A percentile compares a stretch with the other conserved stretches of the same genome.
Conservation (phyloP, 2,113 vertebrate species). For the Pachyramphus minor region DNA sequence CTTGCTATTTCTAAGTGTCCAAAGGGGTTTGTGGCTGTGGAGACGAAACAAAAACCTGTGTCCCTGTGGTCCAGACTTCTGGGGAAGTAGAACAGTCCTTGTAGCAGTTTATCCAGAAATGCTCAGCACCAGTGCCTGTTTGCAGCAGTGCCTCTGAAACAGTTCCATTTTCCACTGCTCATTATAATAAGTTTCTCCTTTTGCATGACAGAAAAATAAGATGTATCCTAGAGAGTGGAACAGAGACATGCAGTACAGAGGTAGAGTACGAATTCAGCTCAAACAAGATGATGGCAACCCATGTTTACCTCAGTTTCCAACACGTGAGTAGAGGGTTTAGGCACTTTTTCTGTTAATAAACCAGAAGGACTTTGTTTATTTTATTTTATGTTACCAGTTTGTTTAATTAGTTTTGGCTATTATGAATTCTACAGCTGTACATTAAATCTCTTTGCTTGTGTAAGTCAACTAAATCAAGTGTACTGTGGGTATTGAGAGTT, state of each 20-base stretch:
- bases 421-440: neutral
- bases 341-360: neutral
- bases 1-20: neutral
- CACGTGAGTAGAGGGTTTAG: conserved; percentile 78
- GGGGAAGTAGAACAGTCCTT: neutral
- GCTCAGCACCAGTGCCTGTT: neutral
- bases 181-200: neutral
- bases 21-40: neutral
- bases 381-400: neutral
- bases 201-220: conserved; percentile 79
- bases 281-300: conserved; percentile 87
- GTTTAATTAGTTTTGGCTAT: neutral
- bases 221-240: conserved; percentile 97
- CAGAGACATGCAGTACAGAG: conserved; percentile 88
- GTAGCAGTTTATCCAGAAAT: neutral
- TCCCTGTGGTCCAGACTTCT: neutral
- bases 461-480: neutral
- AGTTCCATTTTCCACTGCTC: neutral
- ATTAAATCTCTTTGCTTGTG: neutral
- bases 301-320: conserved; percentile 86
- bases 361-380: neutral
- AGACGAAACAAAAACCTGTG: neutral
- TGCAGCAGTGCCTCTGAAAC: neutral
- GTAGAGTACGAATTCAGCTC: conserved; percentile 89
- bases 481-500: neutral